Conservation (phyloP, 2,797 vertebrate genomes). For the Buceros bicornis region DNA sequence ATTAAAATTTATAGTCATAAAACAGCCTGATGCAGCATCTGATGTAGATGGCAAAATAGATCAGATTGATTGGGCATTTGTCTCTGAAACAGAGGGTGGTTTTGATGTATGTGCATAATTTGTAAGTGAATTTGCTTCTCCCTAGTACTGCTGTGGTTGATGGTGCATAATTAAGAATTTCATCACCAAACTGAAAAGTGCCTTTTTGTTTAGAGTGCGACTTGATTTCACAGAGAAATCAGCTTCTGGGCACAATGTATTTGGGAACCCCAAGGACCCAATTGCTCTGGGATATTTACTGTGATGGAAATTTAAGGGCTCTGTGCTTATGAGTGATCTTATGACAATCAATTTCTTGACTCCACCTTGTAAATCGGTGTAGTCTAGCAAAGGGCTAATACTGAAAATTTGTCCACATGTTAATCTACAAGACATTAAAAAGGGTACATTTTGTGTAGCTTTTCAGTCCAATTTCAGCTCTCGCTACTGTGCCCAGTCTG, state of each 20-base stretch:
- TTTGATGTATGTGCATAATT: conserved; percentile 71
- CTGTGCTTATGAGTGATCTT: neutral
- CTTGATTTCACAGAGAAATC: conserved; percentile 19
- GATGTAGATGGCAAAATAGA: conserved; percentile 58
- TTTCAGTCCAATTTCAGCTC: neutral
- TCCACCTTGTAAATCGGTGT: neutral
- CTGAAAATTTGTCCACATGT: neutral
- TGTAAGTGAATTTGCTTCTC: conserved; percentile 46
- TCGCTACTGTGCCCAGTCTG: neutral
- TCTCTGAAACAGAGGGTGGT: conserved; percentile 58
- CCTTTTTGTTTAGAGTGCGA: neutral
- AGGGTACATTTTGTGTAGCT: neutral
- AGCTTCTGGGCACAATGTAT: neutral
- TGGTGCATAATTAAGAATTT: conserved; percentile 62
- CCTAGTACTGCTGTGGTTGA: conserved; percentile 4
- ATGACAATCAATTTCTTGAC: neutral
- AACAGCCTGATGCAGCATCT: conserved; percentile 54
- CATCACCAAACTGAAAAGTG: conserved; percentile 26
- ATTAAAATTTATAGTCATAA: conserved; percentile 60
- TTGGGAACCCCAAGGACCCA: neutral
- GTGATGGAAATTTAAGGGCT: neutral
- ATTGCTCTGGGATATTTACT: neutral
- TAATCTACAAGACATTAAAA: neutral
- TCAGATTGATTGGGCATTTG: conserved; percentile 59
- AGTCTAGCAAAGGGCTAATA: neutral